These are phyloP conservation scores for Aegotheles bennettii DNA, from an alignment of 2,113 vertebrate species.

Conservation along the genomic window DNA sequence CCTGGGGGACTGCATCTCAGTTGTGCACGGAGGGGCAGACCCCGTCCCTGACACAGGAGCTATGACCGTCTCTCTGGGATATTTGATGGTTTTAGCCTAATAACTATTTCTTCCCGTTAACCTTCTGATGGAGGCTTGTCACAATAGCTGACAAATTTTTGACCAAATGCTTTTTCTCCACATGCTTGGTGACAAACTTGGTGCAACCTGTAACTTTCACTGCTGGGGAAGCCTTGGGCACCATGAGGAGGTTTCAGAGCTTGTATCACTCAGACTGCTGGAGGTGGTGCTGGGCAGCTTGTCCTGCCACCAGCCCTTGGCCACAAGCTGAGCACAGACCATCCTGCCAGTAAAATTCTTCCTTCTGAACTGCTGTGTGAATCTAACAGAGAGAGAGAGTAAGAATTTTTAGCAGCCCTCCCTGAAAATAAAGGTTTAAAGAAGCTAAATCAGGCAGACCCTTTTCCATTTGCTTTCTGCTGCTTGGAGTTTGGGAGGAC, in stretches of 20 bases:
- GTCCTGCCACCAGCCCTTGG: no score
- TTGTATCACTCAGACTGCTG: not conserved
- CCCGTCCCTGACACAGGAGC: not conserved
- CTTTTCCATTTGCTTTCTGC: not conserved
- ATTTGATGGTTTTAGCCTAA: not conserved
- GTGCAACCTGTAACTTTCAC: not conserved
- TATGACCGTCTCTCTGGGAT: not conserved
- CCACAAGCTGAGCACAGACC: accelerated
- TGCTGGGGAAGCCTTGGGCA: not conserved
- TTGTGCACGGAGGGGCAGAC: accelerated
- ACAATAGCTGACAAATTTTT: not conserved
- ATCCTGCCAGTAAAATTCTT: accelerated
- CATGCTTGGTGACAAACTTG: accelerated
- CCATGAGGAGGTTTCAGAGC: accelerated
- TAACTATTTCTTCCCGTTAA: not conserved
- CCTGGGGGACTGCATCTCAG: not conserved
- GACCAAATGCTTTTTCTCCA: not conserved
- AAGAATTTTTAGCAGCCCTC: not conserved
- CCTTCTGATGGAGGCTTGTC: not conserved
- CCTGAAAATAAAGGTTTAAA: not conserved
- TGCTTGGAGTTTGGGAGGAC: not conserved
- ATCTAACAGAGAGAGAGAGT: not conserved
- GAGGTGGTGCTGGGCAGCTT: not conserved
- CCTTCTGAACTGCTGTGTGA: not conserved
- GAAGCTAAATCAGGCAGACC: not conserved